Conservation (phyloP, 37 sponge, comb jelly and placozoan species). For the Eunapius fragilis region DNA sequence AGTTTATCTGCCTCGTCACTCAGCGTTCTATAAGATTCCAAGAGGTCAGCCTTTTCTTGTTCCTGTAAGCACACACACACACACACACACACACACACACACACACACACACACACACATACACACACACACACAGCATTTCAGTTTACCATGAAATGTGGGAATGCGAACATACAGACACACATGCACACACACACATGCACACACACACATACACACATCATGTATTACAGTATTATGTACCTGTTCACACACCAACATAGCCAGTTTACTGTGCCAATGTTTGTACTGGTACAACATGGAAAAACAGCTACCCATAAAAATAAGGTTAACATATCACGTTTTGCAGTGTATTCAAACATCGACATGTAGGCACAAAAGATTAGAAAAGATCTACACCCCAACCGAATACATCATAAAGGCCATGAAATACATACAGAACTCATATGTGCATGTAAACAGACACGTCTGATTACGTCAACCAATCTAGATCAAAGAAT, state of each 20-base stretch:
- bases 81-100: neutral
- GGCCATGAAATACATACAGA: too few relatives aligned
- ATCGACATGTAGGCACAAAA: neutral
- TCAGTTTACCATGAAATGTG: too few relatives aligned
- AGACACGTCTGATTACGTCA: too few relatives aligned
- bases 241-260: neutral
- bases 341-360: neutral
- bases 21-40: conserved; percentile 70
- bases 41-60: conserved; percentile 73
- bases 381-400: neutral
- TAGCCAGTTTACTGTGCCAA: neutral
- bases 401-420: too few relatives aligned
- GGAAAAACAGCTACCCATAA: neutral
- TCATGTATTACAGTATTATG: neutral
- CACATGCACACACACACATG: neutral
- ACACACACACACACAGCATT: too few relatives aligned
- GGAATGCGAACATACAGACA: neutral
- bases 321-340: too few relatives aligned
- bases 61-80: conserved; percentile 40
- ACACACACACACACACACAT: neutral
- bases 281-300: neutral
- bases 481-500: too few relatives aligned
- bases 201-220: neutral
- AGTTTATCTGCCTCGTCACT: conserved; percentile 78
- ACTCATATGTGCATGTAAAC: too few relatives aligned